Base-by-base conservation (phyloP, 30 jellyfish, hydroid and myxozoan genomes). In the Catostylus mosaicus region DNA sequence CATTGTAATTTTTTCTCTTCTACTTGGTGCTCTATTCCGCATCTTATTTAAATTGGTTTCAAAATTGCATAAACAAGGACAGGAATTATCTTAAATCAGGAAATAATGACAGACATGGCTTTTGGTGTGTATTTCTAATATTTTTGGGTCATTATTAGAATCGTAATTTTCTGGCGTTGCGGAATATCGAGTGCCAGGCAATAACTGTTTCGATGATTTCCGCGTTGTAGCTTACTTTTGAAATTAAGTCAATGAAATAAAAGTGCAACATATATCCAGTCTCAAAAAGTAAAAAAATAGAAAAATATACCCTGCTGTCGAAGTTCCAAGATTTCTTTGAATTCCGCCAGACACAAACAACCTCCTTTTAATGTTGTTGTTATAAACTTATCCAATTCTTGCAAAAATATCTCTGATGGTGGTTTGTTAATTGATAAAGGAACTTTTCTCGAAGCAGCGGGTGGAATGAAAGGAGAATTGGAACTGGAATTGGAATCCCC, bases 331-430 rank as follows among this genome's bases (percentile, higher is more conserved):
- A 92, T 43, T 40, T 92, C 96, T 77, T 92, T 85, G 56, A 92
- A 33, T 63, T 92, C 98, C 1, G 85, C 90, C 46, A 92, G 70
- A 67, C 97, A 78, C 73, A 92, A 62, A 30, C 95, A 80, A 1
- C 96, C 91, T 29, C 91, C 83, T 45, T 78, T 83, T 31, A 92
- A 71, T 3, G 98, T 75, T 12, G 85, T 77, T 59, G 57, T 73
- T 43, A 93, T 61, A 80, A 92, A 92, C 50, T 76, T 92, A 47
- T 86, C 83, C 45, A 92, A 73, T 71, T 92, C 98, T 75, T 92
- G 88, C 31, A 85, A 19, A 59, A 83, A 92, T 6, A 92, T 73
- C 10, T 92, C 96, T 19, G 98, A 92, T 23, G 98, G 98, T 24
- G 96, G 96, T 34, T 80, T 77, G 12, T 83, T 90, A 26, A 46